Percentiles rank a stretch among this genome's conserved stretches.
phyloP scores from a whole-genome alignment of 2,797 vertebrate genomes.

The Labeo calbasu region DNA sequence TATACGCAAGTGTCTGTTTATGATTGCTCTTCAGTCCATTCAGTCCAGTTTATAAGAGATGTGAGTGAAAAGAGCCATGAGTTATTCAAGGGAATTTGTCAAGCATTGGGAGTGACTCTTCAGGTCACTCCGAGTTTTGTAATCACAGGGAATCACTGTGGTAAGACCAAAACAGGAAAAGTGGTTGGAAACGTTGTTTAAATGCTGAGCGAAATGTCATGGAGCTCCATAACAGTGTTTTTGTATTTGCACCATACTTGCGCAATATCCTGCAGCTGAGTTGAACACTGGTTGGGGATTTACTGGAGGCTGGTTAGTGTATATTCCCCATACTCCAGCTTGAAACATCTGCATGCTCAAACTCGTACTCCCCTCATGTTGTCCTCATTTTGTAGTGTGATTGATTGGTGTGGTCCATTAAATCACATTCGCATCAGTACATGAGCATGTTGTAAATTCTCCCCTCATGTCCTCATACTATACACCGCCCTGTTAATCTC shows the following conservation, averaged over 20 bases:
- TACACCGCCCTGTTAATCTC: neutral
- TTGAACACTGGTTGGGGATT: conserved; percentile 15
- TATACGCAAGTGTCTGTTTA: neutral
- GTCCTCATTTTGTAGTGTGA: conserved; percentile 34
- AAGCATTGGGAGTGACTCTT: neutral
- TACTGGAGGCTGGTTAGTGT: conserved; percentile 12
- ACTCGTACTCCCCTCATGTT: neutral
- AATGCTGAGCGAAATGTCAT: conserved; percentile 3
- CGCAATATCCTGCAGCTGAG: conserved; percentile 19
- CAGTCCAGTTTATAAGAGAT: neutral
- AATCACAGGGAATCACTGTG: conserved; percentile 8
- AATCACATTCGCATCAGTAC: conserved; percentile 23
- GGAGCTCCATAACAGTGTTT: neutral
- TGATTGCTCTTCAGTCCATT: neutral
- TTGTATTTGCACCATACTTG: neutral
- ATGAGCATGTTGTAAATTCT: neutral
- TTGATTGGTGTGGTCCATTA: conserved; percentile 24
- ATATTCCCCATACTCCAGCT: neutral
- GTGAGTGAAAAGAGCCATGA: neutral
- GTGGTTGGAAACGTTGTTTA: neutral
- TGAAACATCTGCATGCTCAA: conserved; percentile 12
- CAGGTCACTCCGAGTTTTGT: neutral
- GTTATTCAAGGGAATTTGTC: neutral
- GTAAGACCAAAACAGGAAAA: neutral
- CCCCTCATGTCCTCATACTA: neutral